A percentile compares a stretch with the other conserved stretches of the same genome.
These are phyloP conservation scores for Tetrax tetrax DNA, from an alignment of 2,113 vertebrate genomes.

Conservation along the genomic window DNA sequence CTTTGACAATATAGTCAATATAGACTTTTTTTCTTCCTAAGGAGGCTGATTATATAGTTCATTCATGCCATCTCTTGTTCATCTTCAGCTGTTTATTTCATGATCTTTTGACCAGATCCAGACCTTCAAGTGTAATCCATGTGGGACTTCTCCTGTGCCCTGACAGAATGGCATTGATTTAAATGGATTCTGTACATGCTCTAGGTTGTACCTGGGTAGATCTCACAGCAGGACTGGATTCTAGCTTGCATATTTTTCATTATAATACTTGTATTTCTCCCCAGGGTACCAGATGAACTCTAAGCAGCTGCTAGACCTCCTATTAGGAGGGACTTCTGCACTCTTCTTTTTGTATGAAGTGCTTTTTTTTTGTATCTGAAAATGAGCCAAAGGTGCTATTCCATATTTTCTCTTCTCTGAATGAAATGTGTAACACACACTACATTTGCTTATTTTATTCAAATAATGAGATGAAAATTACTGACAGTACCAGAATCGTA, in stretches of 20 bases:
- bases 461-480: constrained; percentile 40
- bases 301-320: neutral
- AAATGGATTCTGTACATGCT: neutral
- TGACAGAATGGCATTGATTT: neutral
- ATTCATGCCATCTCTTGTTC: constrained; percentile 36
- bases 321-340: neutral
- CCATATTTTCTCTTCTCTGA: neutral
- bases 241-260: neutral
- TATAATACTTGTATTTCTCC: neutral
- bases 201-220: neutral
- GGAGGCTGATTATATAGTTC: constrained; percentile 46
- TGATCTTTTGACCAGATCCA: constrained; percentile 57
- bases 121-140: constrained; percentile 36
- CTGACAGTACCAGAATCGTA: neutral
- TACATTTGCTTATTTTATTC: constrained; percentile 12
- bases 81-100: constrained; percentile 60
- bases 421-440: neutral
- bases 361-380: neutral
- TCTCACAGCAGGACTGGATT: neutral
- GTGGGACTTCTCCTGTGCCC: neutral
- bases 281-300: neutral
- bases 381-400: neutral
- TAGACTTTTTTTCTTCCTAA: constrained; percentile 46
- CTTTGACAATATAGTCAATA: constrained; percentile 42
- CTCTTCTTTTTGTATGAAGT: neutral